These are phyloP conservation scores for Formicarius rufipectus DNA, from an alignment of 2,113 vertebrate genomes.

Conservation along the genomic window DNA sequence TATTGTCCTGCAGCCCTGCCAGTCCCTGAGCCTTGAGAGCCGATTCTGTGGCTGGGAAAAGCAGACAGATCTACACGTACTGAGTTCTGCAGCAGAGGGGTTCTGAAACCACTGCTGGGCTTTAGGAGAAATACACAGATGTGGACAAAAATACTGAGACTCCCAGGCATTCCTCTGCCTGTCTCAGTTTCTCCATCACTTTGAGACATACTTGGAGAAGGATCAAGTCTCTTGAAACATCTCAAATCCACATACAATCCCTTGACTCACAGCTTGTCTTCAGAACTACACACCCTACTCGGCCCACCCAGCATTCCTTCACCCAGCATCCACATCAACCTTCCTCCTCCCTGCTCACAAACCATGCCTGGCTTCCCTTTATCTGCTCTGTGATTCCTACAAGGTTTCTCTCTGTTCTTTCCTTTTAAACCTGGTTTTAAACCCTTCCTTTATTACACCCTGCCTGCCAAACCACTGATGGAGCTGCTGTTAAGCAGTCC, in stretches of 20 bases:
- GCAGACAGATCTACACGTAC: background rate
- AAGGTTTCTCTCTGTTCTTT: background rate
- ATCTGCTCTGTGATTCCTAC: background rate
- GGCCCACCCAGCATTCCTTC: background rate
- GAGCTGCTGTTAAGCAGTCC: background rate
- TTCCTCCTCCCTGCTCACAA: background rate
- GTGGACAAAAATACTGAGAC: background rate
- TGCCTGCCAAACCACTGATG: background rate
- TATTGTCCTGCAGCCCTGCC: background rate
- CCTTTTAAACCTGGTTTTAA: background rate
- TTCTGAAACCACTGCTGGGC: background rate
- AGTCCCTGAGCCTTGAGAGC: background rate
- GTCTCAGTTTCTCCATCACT: background rate
- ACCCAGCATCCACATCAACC: background rate
- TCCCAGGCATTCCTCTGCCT: background rate
- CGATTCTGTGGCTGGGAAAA: background rate
- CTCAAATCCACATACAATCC: background rate
- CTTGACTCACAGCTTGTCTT: background rate
- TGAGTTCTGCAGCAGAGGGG: background rate
- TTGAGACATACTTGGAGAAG: background rate
- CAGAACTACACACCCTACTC: background rate
- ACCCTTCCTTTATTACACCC: background rate
- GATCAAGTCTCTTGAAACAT: background rate
- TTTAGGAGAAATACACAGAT: background rate
- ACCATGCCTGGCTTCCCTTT: background rate